Conservation (phyloP, 2,797 vertebrate species). For the Lutjanus argentimaculatus region DNA sequence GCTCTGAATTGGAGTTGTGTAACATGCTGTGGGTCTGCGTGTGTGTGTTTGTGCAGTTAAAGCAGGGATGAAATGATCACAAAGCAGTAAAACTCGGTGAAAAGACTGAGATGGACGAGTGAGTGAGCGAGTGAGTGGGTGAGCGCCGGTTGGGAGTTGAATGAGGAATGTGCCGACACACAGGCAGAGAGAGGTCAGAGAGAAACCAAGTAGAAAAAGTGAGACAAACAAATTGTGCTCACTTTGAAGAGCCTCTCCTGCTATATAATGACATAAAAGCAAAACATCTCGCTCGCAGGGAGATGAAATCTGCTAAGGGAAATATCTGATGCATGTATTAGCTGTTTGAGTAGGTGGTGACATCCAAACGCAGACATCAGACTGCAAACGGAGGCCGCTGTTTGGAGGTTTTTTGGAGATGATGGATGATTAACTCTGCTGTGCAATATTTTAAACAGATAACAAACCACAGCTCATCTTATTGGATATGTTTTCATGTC, state of each 20-base stretch:
- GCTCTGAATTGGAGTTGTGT: constrained; percentile 46
- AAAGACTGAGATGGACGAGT: constrained; percentile 55
- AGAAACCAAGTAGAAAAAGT: constrained; percentile 41
- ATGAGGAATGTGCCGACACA: constrained; percentile 79
- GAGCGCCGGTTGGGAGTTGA: constrained; percentile 66
- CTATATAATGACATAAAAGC: constrained; percentile 34
- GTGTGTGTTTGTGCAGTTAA: constrained; percentile 18
- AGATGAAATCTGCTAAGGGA: constrained; percentile 13
- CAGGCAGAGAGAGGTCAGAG: constrained; percentile 60
- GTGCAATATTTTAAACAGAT: not conserved
- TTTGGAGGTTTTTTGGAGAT: not conserved
- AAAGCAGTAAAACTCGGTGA: constrained; percentile 48
- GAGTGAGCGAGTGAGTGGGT: constrained; percentile 74
- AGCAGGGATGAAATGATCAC: constrained; percentile 45
- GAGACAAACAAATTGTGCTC: constrained; percentile 48
- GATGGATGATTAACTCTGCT: constrained; percentile 3
- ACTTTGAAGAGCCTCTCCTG: constrained; percentile 50
- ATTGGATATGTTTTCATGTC: not conserved
- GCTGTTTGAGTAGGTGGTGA: constrained; percentile 19
- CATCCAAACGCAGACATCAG: constrained; percentile 5
- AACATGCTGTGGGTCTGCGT: constrained; percentile 31
- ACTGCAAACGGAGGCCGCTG: constrained; percentile 3
- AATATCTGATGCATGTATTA: constrained; percentile 10
- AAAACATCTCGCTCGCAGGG: constrained; percentile 11
- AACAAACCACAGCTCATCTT: not conserved